Conservation (phyloP, 2,888 invertebrate species). For the Chalcis sispes region DNA sequence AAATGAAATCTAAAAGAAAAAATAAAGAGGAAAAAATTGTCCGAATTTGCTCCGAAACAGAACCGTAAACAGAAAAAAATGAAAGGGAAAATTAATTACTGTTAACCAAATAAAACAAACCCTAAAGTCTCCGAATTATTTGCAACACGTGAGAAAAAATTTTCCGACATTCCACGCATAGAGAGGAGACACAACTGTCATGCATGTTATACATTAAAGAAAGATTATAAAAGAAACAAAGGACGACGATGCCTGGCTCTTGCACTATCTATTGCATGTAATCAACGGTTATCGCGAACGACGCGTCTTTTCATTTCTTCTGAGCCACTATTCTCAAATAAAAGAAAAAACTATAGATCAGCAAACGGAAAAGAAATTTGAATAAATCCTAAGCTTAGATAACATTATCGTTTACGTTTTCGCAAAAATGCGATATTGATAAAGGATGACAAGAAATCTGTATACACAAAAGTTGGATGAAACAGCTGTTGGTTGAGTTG, state of each 20-base stretch:
- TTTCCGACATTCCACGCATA: no score
- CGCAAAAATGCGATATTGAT: no score
- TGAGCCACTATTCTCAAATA: background rate
- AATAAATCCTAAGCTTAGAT: no score
- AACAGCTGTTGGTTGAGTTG: conserved; percentile 53
- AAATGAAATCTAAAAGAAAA: background rate
- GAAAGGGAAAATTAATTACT: no score
- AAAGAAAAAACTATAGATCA: background rate
- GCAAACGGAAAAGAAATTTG: no score
- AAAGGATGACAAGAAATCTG: conserved; percentile 4
- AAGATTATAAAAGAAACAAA: conserved; percentile 5
- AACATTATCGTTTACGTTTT: no score
- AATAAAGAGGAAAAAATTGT: conserved; percentile 1
- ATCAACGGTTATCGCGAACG: conserved; percentile 27
- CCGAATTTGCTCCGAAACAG: background rate
- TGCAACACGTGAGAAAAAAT: no score
- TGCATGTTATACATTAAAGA: background rate
- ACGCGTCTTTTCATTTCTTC: background rate
- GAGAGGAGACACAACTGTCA: background rate
- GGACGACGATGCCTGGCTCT: conserved; percentile 32
- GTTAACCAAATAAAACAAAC: no score
- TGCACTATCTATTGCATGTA: conserved; percentile 15
- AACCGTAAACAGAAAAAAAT: conserved; percentile 10
- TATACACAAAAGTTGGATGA: conserved; percentile 21
- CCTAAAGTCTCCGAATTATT: no score